Evolutionary conservation across 2,888 invertebrate species (phyloP).

Genomic region (Leptinotarsa juncta): DNA sequence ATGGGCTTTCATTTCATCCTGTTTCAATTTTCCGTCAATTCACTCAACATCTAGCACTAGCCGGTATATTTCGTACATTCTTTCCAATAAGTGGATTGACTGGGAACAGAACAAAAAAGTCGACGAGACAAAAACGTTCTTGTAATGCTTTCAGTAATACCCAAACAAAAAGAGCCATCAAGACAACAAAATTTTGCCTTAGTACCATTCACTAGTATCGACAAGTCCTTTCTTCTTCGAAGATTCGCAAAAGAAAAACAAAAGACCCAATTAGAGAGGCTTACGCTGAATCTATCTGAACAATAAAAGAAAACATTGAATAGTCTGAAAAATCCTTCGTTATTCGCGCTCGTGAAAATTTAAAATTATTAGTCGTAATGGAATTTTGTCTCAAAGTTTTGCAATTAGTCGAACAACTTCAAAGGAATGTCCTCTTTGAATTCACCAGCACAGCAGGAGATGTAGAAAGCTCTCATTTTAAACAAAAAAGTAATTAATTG

Average conservation of each 20-base stretch:
- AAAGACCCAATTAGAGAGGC: conserved; percentile 50
- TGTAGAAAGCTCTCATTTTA: conserved; percentile 6
- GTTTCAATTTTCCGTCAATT: background rate
- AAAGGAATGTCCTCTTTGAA: conserved; percentile 30
- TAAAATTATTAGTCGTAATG: conserved; percentile 44
- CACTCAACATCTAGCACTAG: background rate
- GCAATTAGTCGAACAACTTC: conserved; percentile 39
- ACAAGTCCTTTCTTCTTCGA: conserved; percentile 18
- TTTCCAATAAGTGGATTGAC: conserved; percentile 22
- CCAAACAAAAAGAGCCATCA: conserved; percentile 32
- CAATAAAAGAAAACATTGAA: conserved; percentile 45
- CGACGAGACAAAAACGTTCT: conserved; percentile 7
- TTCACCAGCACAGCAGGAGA: conserved; percentile 2
- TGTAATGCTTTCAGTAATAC: conserved; percentile 33
- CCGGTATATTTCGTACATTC: background rate
- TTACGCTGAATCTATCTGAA: conserved; percentile 46
- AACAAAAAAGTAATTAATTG: conserved; percentile 18
- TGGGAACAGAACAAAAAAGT: conserved; percentile 11
- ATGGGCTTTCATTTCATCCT: background rate
- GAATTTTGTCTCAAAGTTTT: conserved; percentile 38
- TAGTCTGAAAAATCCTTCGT: conserved; percentile 43
- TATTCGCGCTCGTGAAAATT: conserved; percentile 41
- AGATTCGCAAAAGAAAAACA: conserved; percentile 35
- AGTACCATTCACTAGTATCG: conserved; percentile 30
- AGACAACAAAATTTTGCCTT: conserved; percentile 37